A percentile compares a stretch with the other conserved stretches of the same genome.
These are phyloP conservation scores for Malurus splendens DNA, from an alignment of 2,797 vertebrate genomes.

Conservation along the genomic window DNA sequence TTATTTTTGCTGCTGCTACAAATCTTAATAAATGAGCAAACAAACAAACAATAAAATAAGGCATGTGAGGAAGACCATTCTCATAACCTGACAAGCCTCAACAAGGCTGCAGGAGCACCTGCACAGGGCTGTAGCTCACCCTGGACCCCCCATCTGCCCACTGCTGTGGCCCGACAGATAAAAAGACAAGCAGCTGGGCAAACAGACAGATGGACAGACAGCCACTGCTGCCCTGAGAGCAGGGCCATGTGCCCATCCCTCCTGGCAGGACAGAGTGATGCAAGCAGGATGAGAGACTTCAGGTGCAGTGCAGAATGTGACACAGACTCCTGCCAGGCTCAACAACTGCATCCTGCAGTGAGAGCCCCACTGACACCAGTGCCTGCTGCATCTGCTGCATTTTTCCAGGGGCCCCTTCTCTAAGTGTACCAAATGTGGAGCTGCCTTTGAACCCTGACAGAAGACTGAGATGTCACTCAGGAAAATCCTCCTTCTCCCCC, in stretches of 20 bases:
- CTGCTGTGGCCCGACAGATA: rapidly evolving
- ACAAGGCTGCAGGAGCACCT: rapidly evolving
- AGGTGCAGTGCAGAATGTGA: not conserved
- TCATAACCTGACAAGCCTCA: not conserved
- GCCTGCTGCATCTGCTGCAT: not conserved
- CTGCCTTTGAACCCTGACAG: not conserved
- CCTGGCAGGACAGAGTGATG: not conserved
- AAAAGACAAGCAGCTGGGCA: not conserved
- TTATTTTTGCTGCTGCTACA: not conserved
- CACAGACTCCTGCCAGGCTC: not conserved
- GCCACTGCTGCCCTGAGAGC: not conserved
- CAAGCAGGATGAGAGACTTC: not conserved
- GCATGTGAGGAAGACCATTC: too few species aligned
- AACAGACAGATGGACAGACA: not conserved
- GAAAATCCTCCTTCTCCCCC: not conserved
- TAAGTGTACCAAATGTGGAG: not conserved
- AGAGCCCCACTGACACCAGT: not conserved
- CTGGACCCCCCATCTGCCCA: not conserved
- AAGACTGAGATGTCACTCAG: not conserved
- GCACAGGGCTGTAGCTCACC: rapidly evolving
- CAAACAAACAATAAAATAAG: not conserved
- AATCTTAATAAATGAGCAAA: not conserved
- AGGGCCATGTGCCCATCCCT: not conserved
- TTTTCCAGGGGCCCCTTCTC: not conserved
- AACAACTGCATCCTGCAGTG: rapidly evolving